Evolutionary conservation across 2,113 vertebrate genomes (phyloP).

Genomic region (Hydropotes inermis): DNA sequence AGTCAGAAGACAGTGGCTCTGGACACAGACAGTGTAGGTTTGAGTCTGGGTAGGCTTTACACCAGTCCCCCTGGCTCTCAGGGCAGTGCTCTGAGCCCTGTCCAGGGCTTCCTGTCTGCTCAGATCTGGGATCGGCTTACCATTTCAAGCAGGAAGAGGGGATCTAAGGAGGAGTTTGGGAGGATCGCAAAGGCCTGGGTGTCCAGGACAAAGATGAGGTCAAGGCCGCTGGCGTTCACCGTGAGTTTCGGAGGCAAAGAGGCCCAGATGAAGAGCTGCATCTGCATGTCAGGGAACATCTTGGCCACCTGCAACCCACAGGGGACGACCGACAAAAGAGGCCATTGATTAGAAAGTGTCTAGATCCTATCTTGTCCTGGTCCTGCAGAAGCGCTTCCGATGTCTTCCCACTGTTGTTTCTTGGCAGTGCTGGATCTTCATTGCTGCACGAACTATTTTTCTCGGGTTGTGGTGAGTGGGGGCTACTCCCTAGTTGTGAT

Average conservation of each 20-base stretch:
- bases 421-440: not conserved
- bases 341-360: not conserved
- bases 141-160: conserved; percentile 78
- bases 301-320: conserved; percentile 70
- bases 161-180: conserved; percentile 66
- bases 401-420: not conserved
- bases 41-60: not conserved
- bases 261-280: conserved; percentile 66
- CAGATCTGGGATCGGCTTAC: conserved; percentile 67
- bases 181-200: conserved; percentile 75
- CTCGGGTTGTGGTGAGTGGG: not conserved
- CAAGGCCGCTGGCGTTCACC: conserved; percentile 36
- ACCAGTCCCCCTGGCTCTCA: fast-evolving
- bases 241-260: conserved; percentile 58
- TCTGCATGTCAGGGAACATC: conserved; percentile 72
- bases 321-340: not conserved
- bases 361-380: not conserved
- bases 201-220: conserved; percentile 48
- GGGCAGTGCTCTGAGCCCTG: fast-evolving
- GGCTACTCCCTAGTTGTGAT: not conserved
- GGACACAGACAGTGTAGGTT: not conserved
- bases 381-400: not conserved
- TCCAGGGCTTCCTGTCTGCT: not conserved
- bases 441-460: not conserved
- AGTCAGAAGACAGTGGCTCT: not conserved